Evolutionary conservation across 1,140 invertebrate genomes (phyloP), one percentile per base, ranked within the genome.

Genomic region (Acromyrmex heyeri): DNA sequence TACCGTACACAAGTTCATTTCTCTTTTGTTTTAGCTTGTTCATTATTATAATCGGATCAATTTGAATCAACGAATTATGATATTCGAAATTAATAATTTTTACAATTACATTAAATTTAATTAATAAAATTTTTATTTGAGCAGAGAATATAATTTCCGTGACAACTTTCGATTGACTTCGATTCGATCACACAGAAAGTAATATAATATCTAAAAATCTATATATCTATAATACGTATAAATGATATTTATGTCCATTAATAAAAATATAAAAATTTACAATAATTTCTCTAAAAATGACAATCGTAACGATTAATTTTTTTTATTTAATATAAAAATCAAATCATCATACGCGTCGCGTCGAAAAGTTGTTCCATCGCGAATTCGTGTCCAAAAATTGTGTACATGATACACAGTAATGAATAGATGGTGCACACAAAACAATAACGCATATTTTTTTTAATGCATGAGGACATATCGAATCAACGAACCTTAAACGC

Each of bases 401-500:
- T 21, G n/a, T 18, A 38, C 6, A 21, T 16, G 55, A 59, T 16
- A 38, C 21, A 21, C 18, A 21, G 18, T 61, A 14, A 76, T 76
- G 21, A 76, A 61, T 61, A 76, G 34, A 76, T 61, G 16, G 16
- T 61, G 34, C 6, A 76, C 16, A 27, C 16, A 44, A 76, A 76
- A 76, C 16, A 44, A 27, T 61, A 2, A 27, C 5, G 16, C 14
- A 38, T 57, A 48, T 76, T 59, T 61, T 76, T 76, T 61, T 12
- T n/a, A 44, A 76, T 27, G 16, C 10, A 4, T 59, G 30, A 4
- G n/a, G 16, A 38, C n/a, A 18, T 24, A 38, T 38, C n/a, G n/a
- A 16, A 18, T n/a, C 16, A 18, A 5, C 16, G 30, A 61, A 44
- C 55, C 4, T 59, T 76, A 38, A 76, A 57, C 53, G 30, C 30